phyloP scores from a whole-genome alignment of 2,113 vertebrate species.

The Salvelinus alpinus region DNA sequence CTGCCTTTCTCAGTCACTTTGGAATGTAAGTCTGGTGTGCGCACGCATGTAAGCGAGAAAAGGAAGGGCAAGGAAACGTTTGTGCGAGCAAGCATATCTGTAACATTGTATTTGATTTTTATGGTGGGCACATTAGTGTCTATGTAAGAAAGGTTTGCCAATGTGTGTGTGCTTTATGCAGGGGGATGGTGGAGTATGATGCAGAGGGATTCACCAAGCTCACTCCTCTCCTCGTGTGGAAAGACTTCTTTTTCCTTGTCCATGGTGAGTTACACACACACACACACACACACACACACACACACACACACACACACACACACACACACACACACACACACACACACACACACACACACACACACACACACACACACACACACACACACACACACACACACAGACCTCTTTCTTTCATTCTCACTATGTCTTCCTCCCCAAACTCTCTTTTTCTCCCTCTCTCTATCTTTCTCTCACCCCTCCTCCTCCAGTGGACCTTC shows the following conservation, averaged over 20 bases:
- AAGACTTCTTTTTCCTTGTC: constrained; percentile 96
- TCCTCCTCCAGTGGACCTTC: constrained; percentile 86
- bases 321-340: constrained; percentile 46
- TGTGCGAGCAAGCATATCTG: not conserved
- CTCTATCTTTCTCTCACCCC: constrained; percentile 85
- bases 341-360: constrained; percentile 45
- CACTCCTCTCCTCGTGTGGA: constrained; percentile 95
- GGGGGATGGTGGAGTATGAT: constrained; percentile 95
- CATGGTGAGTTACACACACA: constrained; percentile 78
- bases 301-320: not conserved
- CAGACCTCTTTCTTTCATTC: constrained; percentile 45
- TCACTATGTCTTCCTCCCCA: not conserved
- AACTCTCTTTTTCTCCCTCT: constrained; percentile 37
- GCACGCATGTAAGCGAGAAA: too few relatives aligned
- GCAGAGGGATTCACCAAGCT: constrained; percentile 98
- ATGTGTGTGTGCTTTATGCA: constrained; percentile 50
- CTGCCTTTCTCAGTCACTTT: constrained; percentile 98
- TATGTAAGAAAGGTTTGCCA: not conserved
- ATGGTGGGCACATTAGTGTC: too few relatives aligned
- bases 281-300: constrained; percentile 45
- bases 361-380: constrained; percentile 47
- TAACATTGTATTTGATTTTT: not conserved
- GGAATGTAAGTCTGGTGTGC: constrained; percentile 86
- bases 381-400: not conserved
- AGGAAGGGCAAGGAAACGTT: too few relatives aligned